phyloP scores from a whole-genome alignment of 2,113 vertebrate species.

The Amazona vittata region DNA sequence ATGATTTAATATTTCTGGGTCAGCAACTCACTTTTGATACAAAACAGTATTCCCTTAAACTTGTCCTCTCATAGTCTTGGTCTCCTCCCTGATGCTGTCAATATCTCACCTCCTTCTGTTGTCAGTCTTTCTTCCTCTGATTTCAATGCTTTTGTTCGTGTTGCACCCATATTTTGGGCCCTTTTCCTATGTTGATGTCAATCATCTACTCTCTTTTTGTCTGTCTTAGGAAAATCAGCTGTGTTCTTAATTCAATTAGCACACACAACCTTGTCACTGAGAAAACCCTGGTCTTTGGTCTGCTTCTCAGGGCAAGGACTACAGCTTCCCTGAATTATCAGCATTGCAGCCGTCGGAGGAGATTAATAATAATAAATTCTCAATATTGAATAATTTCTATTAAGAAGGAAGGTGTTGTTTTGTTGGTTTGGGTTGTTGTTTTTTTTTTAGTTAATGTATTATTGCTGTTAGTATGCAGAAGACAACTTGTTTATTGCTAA shows the following conservation, averaged over 20 bases:
- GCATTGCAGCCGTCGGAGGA: neutral
- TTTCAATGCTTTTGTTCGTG: neutral
- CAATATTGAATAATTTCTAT: neutral
- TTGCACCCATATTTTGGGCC: neutral
- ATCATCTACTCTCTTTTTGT: neutral
- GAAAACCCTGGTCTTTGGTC: neutral
- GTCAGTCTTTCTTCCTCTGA: neutral
- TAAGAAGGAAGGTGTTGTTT: neutral
- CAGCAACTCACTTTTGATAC: neutral
- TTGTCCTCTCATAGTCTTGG: neutral
- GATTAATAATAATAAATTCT: neutral
- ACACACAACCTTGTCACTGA: neutral
- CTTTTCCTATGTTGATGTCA: neutral
- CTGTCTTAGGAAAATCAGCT: neutral
- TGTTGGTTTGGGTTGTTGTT: neutral
- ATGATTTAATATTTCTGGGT: neutral
- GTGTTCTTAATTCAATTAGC: neutral
- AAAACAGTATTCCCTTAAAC: neutral
- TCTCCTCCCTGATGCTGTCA: neutral
- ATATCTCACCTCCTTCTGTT: neutral
- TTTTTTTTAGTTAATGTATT: neutral
- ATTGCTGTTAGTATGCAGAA: neutral
- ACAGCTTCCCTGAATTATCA: neutral
- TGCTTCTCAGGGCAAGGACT: neutral
- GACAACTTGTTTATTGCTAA: slow-evolving; percentile 26